Evolutionary conservation across 2,797 vertebrate genomes (phyloP).

Genomic region (Parotocinclus haroldoi): DNA sequence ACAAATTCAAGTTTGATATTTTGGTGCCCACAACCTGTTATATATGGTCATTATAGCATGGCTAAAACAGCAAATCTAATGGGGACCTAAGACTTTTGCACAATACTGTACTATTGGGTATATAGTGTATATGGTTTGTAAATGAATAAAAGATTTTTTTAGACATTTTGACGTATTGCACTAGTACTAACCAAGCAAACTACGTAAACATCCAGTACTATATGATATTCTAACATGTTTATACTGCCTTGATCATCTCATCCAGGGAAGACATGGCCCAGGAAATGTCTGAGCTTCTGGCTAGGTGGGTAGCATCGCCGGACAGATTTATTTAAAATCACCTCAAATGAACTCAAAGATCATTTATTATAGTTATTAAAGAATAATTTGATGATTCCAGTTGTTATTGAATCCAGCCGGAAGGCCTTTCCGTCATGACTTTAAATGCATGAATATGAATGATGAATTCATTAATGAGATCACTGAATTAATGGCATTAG

Average conservation of each 20-base stretch:
- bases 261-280: conserved; percentile 93
- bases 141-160: too few relatives aligned
- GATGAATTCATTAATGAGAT: neutral
- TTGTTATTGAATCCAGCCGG: neutral
- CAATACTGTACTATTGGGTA: too few relatives aligned
- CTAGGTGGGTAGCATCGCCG: conserved; percentile 81
- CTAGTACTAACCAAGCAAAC: too few relatives aligned
- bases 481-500: neutral
- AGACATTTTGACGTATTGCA: too few relatives aligned
- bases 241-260: conserved; percentile 60
- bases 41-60: too few relatives aligned
- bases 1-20: too few relatives aligned
- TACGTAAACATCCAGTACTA: neutral
- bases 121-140: too few relatives aligned
- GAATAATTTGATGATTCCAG: conserved; percentile 11
- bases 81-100: too few relatives aligned
- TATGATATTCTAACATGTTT: conserved; percentile 13
- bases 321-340: conserved; percentile 1
- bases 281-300: conserved; percentile 90
- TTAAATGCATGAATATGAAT: neutral
- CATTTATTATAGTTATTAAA: conserved; percentile 9
- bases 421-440: neutral
- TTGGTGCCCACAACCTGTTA: too few relatives aligned
- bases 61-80: too few relatives aligned
- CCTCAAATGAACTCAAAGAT: neutral